Evolutionary conservation across 1,140 invertebrate species (phyloP), one percentile per base, ranked within the genome.

Genomic region (Drosophila quadrilineata): DNA sequence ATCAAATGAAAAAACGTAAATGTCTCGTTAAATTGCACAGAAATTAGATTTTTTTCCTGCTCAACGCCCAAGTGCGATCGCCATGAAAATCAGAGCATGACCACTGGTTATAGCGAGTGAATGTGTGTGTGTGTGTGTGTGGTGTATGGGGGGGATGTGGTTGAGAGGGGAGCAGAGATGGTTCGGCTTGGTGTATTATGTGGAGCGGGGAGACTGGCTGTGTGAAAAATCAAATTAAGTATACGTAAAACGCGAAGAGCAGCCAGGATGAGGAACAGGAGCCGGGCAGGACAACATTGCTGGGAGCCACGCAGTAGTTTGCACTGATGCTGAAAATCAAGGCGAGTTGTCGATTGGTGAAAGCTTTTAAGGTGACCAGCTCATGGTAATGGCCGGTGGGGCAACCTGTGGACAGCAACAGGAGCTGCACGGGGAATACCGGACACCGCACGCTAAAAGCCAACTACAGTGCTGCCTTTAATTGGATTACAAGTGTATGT

Each of bases 1-100:
- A 87, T 87, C 84, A 87, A 87, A 87, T 87, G 77, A 82, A 87
- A 87, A 87, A 87, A 87, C 76, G 84, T 87, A 87, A 87, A 87
- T 87, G 84, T 87, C 84, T 87, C 84, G 84, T 87, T 87, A 87
- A 87, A 87, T 87, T 87, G 84, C 77, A 71, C 84, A 87, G 68
- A 87, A 87, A 87, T 87, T 87, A 82, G 84, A 87, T 87, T 87
- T 87, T 84, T 82, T 63, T 60, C 53, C 24, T 21, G 41, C 35
- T 67, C 33, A 22, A 43, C 48, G 48, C 31, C 33, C 69, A 54
- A 60, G 64, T 49, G 52, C 49, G 52, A 69, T 48, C 29, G 33
- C 58, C 46, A 54, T 62, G 70, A 79, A 84, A 84, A 84, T 84
- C 79, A 84, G 79, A 84, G 79, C 79, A 84, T 84, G 79, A 84